Percentiles rank a stretch among this genome's conserved stretches.
Evolutionary conservation across 2,888 invertebrate genomes (phyloP).

Genomic region (Phasia obesa): DNA sequence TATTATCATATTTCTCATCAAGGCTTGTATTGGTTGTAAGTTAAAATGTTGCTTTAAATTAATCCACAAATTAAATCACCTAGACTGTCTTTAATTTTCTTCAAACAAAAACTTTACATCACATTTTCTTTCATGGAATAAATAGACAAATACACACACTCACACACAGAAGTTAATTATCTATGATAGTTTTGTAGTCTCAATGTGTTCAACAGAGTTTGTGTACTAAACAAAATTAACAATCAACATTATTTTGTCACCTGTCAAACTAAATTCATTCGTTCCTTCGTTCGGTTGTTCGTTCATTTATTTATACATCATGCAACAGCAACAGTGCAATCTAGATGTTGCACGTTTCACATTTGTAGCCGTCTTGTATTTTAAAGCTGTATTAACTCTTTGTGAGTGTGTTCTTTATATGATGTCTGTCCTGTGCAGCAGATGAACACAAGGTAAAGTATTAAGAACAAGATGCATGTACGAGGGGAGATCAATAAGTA

Average conservation of each 20-base stretch:
- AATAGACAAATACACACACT: background rate
- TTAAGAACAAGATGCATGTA: background rate
- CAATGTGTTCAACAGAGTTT: slow-evolving; percentile 5
- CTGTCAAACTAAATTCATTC: slow-evolving; percentile 70
- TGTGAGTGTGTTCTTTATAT: background rate
- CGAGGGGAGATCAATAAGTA: background rate
- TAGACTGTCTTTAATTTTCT: too few species aligned
- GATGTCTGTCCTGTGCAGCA: background rate
- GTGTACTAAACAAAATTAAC: slow-evolving; percentile 63
- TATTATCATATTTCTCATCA: too few species aligned
- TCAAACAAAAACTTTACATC: too few species aligned
- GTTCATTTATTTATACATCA: slow-evolving; percentile 57
- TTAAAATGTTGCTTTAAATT: too few species aligned
- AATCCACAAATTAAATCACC: too few species aligned
- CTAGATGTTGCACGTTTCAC: slow-evolving; percentile 32
- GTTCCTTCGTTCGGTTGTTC: too few species aligned
- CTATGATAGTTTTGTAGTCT: background rate
- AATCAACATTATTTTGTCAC: slow-evolving; percentile 71
- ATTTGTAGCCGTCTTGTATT: background rate
- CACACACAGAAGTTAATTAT: slow-evolving; percentile 9
- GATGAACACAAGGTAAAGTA: background rate
- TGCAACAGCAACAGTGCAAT: slow-evolving; percentile 10
- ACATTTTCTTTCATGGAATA: background rate
- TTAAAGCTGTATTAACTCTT: slow-evolving; percentile 13
- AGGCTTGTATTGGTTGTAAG: too few species aligned